These are phyloP conservation scores for Syngnathus typhle DNA, from an alignment of 2,113 vertebrate genomes.

Conservation along the genomic window DNA sequence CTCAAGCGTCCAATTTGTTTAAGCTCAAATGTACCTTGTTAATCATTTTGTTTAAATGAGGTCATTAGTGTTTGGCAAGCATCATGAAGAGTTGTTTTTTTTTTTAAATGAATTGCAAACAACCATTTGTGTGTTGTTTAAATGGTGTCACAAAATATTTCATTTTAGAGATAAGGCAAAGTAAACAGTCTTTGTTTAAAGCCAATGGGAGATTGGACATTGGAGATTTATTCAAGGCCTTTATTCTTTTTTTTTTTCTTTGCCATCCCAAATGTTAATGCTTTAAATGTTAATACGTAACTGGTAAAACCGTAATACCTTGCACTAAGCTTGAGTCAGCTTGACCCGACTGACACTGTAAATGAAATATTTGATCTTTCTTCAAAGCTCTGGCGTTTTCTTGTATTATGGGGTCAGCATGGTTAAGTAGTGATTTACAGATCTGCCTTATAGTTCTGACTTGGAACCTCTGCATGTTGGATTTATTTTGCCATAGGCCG, in stretches of 20 bases:
- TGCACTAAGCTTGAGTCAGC: not conserved
- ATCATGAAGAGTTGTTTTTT: not conserved
- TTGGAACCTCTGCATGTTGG: not conserved
- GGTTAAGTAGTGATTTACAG: too few species aligned
- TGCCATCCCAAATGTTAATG: too few species aligned
- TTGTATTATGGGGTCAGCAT: too few species aligned
- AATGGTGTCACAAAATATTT: not conserved
- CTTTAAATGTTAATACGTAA: too few species aligned
- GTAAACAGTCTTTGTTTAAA: not conserved
- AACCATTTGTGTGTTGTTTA: not conserved
- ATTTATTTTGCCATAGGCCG: not conserved
- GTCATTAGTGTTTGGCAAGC: not conserved
- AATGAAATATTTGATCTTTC: too few species aligned
- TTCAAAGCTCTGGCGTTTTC: too few species aligned
- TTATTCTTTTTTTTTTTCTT: too few species aligned
- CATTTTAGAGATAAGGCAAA: not conserved
- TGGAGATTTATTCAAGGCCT: too few species aligned
- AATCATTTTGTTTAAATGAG: not conserved
- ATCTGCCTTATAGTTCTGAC: too few species aligned
- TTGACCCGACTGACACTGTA: too few species aligned
- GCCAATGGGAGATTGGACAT: not conserved
- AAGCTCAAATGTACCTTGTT: not conserved
- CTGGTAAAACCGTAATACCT: not conserved
- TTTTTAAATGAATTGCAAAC: not conserved
- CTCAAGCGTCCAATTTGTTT: not conserved